These are phyloP conservation scores for Agriopis leucophaearia DNA, from an alignment of 2,888 invertebrate species.

Conservation along the genomic window DNA sequence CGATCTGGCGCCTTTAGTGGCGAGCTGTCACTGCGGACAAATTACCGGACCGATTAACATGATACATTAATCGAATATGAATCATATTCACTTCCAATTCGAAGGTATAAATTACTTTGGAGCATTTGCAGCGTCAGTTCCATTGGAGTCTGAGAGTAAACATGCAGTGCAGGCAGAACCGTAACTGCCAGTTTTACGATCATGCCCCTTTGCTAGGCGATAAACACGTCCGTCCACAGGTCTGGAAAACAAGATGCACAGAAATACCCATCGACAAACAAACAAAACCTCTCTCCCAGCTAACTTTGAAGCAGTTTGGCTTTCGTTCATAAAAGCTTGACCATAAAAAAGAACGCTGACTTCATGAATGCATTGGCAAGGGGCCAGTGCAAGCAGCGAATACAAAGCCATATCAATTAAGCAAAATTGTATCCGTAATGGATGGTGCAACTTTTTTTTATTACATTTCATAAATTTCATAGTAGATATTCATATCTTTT, in stretches of 20 bases:
- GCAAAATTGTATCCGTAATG: constrained; percentile 46
- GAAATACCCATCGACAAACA: constrained; percentile 73
- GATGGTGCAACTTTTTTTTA: constrained; percentile 27
- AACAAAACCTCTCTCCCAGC: constrained; percentile 57
- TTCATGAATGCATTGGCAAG: constrained; percentile 57
- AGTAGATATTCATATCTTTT: constrained; percentile 2
- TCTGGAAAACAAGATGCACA: constrained; percentile 70
- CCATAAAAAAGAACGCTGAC: constrained; percentile 22
- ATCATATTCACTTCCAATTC: constrained; percentile 25
- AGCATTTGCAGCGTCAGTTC: constrained; percentile 19
- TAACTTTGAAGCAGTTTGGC: constrained; percentile 44
- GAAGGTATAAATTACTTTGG: constrained; percentile 15
- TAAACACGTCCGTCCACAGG: constrained; percentile 72
- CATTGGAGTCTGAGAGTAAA: constrained; percentile 60
- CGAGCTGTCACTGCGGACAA: constrained; percentile 41
- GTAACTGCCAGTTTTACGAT: constrained; percentile 73
- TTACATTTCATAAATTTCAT: constrained; percentile 12
- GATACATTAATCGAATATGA: constrained; percentile 33
- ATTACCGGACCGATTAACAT: constrained; percentile 41
- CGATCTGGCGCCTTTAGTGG: constrained; percentile 64
- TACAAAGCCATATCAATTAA: constrained; percentile 55
- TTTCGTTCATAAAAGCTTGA: constrained; percentile 7
- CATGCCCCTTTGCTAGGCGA: constrained; percentile 68
- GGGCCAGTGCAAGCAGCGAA: constrained; percentile 56
- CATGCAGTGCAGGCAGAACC: constrained; percentile 59